Percentiles rank a stretch among this genome's conserved stretches.
These are phyloP conservation scores for Salvelinus sp. DNA, from an alignment of 2,113 vertebrate species.

Conservation along the genomic window DNA sequence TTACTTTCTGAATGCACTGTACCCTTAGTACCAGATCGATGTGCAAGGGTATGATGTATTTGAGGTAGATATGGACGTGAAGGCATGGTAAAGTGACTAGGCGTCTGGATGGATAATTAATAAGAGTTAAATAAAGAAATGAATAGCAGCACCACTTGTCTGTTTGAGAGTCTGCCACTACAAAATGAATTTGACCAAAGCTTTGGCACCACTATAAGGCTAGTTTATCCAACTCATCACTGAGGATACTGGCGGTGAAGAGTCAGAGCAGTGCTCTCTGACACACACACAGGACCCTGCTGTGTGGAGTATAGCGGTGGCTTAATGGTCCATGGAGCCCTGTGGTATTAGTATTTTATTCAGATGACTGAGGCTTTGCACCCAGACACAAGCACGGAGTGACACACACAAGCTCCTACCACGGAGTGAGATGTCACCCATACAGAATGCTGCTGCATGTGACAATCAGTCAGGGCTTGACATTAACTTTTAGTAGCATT, in stretches of 20 bases:
- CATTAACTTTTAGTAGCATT: no score
- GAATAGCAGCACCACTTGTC: no score
- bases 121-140: no score
- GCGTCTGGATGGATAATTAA: no score
- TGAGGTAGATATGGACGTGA: no score
- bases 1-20: no score
- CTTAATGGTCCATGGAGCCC: constrained; percentile 35
- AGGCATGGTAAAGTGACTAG: no score
- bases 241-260: neutral
- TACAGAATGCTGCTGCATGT: constrained; percentile 44
- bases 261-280: neutral
- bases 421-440: constrained; percentile 62
- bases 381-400: neutral
- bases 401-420: neutral
- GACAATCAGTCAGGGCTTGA: constrained; percentile 20
- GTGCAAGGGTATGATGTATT: no score
- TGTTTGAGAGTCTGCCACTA: no score
- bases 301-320: neutral
- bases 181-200: no score
- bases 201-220: neutral
- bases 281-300: no score
- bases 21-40: no score
- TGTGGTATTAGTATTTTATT: neutral
- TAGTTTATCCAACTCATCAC: neutral
- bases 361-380: constrained; percentile 24